A percentile compares a stretch with the other conserved stretches of the same genome.
Conservation (phyloP, 1,140 invertebrate species). For the Ostrea edulis region DNA sequence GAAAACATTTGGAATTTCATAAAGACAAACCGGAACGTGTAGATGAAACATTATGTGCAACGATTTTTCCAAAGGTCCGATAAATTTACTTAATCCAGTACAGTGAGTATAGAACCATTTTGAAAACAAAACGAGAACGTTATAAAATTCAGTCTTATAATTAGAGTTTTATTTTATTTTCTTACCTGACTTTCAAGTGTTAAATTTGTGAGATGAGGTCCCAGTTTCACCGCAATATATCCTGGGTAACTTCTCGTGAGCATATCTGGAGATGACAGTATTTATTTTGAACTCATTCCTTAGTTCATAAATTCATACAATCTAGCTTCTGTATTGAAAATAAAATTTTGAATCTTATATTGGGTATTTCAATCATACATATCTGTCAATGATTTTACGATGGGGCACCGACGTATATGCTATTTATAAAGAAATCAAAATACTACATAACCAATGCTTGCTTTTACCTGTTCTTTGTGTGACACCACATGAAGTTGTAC, state of each 20-base stretch:
- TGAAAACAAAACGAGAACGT: not conserved
- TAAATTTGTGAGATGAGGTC: not conserved
- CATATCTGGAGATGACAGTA: not conserved
- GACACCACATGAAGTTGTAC: not conserved
- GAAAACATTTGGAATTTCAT: not conserved
- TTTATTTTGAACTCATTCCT: too few species aligned
- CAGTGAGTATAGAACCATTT: not conserved
- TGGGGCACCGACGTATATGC: not conserved
- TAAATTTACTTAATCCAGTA: not conserved
- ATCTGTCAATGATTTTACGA: not conserved
- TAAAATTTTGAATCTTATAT: too few species aligned
- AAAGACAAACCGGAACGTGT: not conserved
- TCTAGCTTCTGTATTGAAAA: too few species aligned
- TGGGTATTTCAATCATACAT: not conserved
- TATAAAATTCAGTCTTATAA: not conserved
- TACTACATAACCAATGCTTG: not conserved
- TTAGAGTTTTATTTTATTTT: not conserved
- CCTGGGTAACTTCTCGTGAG: not conserved
- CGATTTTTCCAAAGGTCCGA: not conserved
- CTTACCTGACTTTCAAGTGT: conserved; percentile 15
- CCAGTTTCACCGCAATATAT: not conserved
- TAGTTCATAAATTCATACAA: too few species aligned
- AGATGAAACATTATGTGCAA: not conserved
- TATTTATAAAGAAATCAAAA: not conserved
- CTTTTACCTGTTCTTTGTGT: not conserved